Evolutionary conservation across 2,888 invertebrate genomes (phyloP).

Genomic region (Xestoiulus laeticollis): DNA sequence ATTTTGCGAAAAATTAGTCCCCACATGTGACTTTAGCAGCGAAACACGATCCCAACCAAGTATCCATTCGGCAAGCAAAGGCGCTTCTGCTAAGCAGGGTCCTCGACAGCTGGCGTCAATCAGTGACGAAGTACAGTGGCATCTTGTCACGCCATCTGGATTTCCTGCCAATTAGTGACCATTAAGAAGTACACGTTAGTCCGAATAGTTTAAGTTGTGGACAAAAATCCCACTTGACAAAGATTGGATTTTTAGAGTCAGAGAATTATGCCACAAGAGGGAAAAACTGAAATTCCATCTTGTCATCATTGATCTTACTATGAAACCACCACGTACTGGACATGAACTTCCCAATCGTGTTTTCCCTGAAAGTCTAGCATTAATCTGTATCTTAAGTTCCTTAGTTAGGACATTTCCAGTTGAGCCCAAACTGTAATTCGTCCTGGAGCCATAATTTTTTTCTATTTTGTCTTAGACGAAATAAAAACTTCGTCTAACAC

Average conservation of each 20-base stretch:
- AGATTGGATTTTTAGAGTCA: background rate
- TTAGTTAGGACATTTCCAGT: no score
- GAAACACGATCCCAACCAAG: background rate
- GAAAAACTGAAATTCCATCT: no score
- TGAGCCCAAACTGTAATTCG: no score
- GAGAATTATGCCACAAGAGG: background rate
- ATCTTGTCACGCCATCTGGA: conserved; percentile 2
- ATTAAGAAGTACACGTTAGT: background rate
- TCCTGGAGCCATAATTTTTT: no score
- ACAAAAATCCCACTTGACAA: no score
- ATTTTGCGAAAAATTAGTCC: background rate
- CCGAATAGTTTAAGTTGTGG: background rate
- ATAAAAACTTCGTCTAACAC: no score
- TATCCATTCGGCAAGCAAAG: background rate
- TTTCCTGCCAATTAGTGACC: conserved; percentile 26
- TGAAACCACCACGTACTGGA: no score
- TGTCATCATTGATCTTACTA: no score
- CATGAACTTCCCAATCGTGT: no score
- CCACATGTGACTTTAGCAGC: background rate
- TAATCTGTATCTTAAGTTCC: no score
- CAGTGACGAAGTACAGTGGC: conserved; percentile 6
- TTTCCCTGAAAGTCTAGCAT: no score
- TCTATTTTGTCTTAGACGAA: no score
- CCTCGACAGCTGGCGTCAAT: background rate
- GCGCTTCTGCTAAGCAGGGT: background rate